Percentiles rank a stretch among this genome's conserved stretches.
phyloP scores from a whole-genome alignment of 2,113 vertebrate genomes.

The Bos indicus region DNA sequence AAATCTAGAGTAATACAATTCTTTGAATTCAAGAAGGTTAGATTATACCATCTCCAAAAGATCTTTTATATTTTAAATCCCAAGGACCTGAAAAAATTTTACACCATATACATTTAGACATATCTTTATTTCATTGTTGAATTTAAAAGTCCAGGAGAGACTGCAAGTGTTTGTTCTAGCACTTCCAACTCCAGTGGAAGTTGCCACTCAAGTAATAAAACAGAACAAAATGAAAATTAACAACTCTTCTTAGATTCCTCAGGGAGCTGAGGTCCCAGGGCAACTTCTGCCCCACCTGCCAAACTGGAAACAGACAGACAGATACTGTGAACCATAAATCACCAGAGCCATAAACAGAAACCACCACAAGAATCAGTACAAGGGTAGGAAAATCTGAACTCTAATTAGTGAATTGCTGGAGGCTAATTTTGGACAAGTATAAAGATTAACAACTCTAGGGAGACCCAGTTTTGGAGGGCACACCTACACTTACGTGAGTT shows the following conservation, averaged over 20 bases:
- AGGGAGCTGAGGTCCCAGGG: neutral
- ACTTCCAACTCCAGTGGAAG: neutral
- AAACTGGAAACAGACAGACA: neutral
- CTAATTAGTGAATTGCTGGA: neutral
- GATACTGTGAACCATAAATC: neutral
- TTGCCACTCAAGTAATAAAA: neutral
- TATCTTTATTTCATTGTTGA: neutral
- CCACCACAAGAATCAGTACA: neutral
- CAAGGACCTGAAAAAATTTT: neutral
- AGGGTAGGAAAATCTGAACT: neutral
- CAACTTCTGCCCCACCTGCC: neutral
- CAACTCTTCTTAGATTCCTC: neutral
- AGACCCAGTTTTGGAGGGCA: neutral
- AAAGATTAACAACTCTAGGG: neutral
- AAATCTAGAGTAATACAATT: neutral
- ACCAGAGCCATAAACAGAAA: neutral
- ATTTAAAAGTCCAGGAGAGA: neutral
- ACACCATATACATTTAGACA: neutral
- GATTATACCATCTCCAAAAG: neutral
- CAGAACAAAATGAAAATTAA: neutral
- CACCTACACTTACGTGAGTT: neutral
- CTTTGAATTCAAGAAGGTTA: neutral
- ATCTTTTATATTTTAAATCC: neutral
- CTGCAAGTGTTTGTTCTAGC: neutral
- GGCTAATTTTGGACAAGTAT: neutral